Conservation (phyloP, 2,797 vertebrate genomes). For the Peromyscus attwateri region DNA sequence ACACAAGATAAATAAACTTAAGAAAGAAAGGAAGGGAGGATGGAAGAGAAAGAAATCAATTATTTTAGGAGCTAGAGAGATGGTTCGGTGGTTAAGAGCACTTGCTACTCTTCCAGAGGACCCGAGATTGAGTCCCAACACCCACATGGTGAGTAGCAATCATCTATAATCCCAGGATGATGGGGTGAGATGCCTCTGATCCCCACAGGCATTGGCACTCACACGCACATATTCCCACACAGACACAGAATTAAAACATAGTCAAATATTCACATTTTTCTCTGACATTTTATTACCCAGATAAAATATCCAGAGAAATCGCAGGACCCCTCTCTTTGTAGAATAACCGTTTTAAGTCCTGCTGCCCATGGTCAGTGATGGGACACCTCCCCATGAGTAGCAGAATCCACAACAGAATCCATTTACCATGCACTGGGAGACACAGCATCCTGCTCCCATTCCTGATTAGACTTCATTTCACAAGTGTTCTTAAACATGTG, state of each 20-base stretch:
- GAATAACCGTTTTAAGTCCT: not conserved
- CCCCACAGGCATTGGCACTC: not conserved
- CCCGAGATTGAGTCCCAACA: not conserved
- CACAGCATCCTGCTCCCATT: not conserved
- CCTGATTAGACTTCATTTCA: not conserved
- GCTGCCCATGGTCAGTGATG: not conserved
- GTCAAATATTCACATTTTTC: slow-evolving; percentile 30
- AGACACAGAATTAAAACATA: not conserved
- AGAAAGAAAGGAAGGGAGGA: not conserved
- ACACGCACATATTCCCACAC: too few relatives aligned
- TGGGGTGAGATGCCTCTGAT: too few relatives aligned
- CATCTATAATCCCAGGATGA: not conserved
- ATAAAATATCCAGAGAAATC: slow-evolving; percentile 3
- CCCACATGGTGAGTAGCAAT: not conserved
- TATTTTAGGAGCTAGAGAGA: not conserved
- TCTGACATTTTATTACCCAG: not conserved
- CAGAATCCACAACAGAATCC: not conserved
- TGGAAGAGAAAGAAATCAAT: not conserved
- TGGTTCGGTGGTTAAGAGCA: not conserved
- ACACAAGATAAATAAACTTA: not conserved
- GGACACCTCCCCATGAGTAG: not conserved
- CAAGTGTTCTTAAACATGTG: not conserved
- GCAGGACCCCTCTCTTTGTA: not conserved
- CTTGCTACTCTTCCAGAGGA: not conserved
- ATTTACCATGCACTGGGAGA: not conserved